A percentile compares a stretch with the other conserved stretches of the same genome.
These are phyloP conservation scores for Progne subis DNA, from an alignment of 2,113 vertebrate species.

Conservation along the genomic window DNA sequence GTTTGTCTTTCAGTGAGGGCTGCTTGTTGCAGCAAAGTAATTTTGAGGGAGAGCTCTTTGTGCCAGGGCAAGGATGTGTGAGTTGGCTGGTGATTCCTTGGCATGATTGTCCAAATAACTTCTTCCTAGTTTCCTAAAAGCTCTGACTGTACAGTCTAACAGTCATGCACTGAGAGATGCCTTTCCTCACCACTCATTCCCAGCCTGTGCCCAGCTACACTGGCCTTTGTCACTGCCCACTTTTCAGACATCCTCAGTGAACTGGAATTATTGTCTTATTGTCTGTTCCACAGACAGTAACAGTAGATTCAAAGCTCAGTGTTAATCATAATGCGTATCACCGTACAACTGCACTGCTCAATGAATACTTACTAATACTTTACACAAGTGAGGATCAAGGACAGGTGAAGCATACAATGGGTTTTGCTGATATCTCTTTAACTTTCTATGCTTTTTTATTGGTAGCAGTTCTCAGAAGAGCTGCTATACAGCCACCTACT, in stretches of 20 bases:
- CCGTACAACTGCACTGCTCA: neutral
- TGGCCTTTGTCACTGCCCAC: neutral
- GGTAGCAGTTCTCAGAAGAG: neutral
- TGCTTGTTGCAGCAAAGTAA: neutral
- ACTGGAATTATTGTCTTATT: neutral
- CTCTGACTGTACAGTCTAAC: neutral
- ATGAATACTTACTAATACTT: neutral
- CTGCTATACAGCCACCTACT: neutral
- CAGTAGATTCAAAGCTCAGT: neutral
- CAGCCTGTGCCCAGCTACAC: neutral
- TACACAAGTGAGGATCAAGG: neutral
- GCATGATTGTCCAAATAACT: neutral
- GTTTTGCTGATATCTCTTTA: neutral
- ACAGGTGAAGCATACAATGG: neutral
- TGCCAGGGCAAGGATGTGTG: neutral
- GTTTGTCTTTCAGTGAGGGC: neutral
- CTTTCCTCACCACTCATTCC: neutral
- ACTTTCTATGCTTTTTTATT: neutral
- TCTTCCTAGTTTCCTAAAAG: neutral
- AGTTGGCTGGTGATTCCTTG: neutral
- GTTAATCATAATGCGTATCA: neutral
- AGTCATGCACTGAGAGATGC: accelerated
- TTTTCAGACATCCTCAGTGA: neutral
- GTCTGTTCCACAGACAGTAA: neutral
- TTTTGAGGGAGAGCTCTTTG: neutral